phyloP scores from a whole-genome alignment of 2,888 invertebrate species.

The Didymodactylos carnosus region DNA sequence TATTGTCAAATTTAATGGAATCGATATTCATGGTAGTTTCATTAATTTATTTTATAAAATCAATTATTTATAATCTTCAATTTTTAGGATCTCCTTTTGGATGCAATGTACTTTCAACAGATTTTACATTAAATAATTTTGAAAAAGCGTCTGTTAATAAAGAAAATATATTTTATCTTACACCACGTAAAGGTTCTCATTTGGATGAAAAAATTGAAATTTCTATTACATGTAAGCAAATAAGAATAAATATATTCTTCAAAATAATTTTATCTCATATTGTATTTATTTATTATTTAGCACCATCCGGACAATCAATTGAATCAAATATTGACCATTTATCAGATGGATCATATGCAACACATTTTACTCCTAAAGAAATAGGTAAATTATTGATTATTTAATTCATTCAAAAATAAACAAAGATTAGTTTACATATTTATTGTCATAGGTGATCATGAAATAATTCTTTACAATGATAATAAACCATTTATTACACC shows the following conservation, averaged over 20 bases:
- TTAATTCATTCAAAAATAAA: too few species aligned
- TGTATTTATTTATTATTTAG: not conserved
- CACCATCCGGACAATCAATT: not conserved
- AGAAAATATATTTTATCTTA: not conserved
- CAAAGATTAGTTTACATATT: too few species aligned
- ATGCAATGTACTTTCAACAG: not conserved
- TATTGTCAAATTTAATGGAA: constrained; percentile 48
- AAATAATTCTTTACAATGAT: not conserved
- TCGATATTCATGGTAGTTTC: constrained; percentile 28
- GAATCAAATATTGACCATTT: not conserved
- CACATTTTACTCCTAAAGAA: not conserved
- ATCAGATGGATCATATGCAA: not conserved
- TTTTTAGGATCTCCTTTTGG: not conserved
- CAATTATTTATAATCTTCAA: not conserved
- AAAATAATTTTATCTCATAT: not conserved
- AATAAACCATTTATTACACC: not conserved
- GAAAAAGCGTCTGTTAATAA: not conserved
- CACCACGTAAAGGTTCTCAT: too few species aligned
- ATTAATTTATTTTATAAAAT: not conserved
- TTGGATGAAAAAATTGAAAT: too few species aligned
- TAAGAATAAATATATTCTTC: too few species aligned
- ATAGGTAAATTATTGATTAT: too few species aligned
- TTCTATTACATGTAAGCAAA: too few species aligned
- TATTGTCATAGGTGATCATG: too few species aligned
- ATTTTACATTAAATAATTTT: not conserved